phyloP scores from a whole-genome alignment of 1,140 invertebrate genomes.

The Cydia amplana region DNA sequence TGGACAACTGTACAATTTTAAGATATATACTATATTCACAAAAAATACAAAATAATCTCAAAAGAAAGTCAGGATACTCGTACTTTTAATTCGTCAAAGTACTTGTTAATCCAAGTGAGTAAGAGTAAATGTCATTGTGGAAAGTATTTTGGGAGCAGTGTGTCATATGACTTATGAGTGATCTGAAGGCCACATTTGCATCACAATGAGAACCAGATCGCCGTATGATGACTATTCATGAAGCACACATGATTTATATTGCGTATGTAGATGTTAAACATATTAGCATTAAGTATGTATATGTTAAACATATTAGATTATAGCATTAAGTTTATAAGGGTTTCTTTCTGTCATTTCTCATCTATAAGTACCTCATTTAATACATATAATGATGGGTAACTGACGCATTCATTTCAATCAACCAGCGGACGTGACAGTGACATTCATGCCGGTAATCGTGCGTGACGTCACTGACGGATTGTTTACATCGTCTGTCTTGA shows the following conservation, averaged over 20 bases:
- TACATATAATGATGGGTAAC: neutral
- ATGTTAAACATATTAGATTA: too few species aligned
- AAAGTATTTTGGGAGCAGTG: constrained; percentile 7
- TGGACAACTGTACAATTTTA: too few species aligned
- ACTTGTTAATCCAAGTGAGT: neutral
- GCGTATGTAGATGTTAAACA: too few species aligned
- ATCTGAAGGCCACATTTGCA: neutral
- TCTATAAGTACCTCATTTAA: neutral
- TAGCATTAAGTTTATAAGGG: too few species aligned
- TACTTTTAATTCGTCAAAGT: neutral
- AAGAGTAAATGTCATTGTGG: constrained; percentile 16
- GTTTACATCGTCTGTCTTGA: neutral
- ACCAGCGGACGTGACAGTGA: neutral
- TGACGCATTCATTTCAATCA: neutral
- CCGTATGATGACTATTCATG: neutral
- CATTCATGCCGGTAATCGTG: neutral
- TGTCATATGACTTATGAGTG: constrained; percentile 12
- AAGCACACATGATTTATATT: neutral
- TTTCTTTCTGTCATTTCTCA: too few species aligned
- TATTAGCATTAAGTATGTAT: too few species aligned
- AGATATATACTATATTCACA: too few species aligned
- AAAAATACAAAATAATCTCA: too few species aligned
- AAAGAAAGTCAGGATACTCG: neutral
- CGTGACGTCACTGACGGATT: neutral
- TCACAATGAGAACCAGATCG: constrained; percentile 13